Base-by-base conservation (phyloP, 2,797 vertebrate genomes). In the Poecilia gillii region DNA sequence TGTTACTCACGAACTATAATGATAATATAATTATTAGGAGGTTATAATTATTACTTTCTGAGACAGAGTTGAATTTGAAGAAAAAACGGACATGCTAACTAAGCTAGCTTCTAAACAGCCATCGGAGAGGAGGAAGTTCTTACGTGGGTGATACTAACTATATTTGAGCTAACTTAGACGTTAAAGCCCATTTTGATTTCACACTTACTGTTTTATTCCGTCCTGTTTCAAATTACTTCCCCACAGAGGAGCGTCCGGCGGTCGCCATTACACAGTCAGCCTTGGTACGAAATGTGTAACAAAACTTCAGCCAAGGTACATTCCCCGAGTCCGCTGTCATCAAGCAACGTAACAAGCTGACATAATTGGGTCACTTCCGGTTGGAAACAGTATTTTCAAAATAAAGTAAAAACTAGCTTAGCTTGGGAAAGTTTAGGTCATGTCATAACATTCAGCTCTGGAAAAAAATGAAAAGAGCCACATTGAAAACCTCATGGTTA, bases 91-190 rank as follows among this genome's bases (percentile, higher is more conserved):
- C 72, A 81, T 73, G 91, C 91, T 92, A 93, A 85, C 82, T 46
- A 79, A 74, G 91, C 91, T 94, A 95, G 93, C 93, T 81, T 55
- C 72, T 68, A 77, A 71, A 68, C 43, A 86, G 79, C 84, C 36
- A 77, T 18, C 78, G 78, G 64, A 75, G 74, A 85, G 81, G 75
- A 89, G 88, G 92, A 93, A 93, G 91, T 94, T 93, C 47, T 59
- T 75, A 75, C 78, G 49, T 73, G 68, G 57, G 16, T 53, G 66
- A 77, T 79, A 77, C 20, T 36, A 62, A 83, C 43, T 20, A 75
- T 62, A 72, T 33, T 20, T 76, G 28, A 33, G 20, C 57, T 28
- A 16, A 3, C 79, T 77, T 23, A 3, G 6, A 3, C n/a, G 62
- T 1, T 46, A 66, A 75, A 57, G 4, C 8, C 2, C 0, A 6